Conservation (phyloP, 1,140 invertebrate genomes). For the Cataglyphis hispanica region DNA sequence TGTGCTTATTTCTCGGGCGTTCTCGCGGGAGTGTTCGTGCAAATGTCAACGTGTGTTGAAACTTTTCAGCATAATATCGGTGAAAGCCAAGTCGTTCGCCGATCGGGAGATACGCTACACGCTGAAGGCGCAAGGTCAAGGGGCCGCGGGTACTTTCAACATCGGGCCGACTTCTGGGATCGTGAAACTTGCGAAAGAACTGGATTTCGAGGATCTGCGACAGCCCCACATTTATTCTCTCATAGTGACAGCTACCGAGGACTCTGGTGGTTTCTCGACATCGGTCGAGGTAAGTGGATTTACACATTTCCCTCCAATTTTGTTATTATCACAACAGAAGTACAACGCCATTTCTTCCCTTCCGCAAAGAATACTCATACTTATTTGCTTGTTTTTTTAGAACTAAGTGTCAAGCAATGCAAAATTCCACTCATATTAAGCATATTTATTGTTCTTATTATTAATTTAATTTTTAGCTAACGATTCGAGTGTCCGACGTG, state of each 20-base stretch:
- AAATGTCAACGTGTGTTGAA: slow-evolving; percentile 36
- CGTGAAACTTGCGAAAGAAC: slow-evolving; percentile 97
- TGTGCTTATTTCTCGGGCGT: background rate
- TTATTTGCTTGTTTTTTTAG: too few relatives aligned
- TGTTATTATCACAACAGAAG: background rate
- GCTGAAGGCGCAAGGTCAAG: slow-evolving; percentile 96
- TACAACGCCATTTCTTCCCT: background rate
- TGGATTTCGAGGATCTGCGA: slow-evolving; percentile 97
- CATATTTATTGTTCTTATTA: background rate
- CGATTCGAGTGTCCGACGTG: slow-evolving; percentile 96
- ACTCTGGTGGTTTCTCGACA: slow-evolving; percentile 97
- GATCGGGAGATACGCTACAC: slow-evolving; percentile 98
- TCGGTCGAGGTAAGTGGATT: slow-evolving; percentile 93
- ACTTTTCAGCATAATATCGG: slow-evolving; percentile 94
- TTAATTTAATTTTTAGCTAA: slow-evolving; percentile 89
- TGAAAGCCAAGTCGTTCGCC: slow-evolving; percentile 98
- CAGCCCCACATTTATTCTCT: slow-evolving; percentile 97
- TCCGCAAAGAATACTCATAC: background rate
- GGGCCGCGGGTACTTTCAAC: slow-evolving; percentile 97
- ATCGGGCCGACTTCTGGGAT: slow-evolving; percentile 97
- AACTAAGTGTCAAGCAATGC: background rate
- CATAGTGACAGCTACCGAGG: slow-evolving; percentile 97
- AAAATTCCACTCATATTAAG: background rate
- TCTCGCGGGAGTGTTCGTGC: slow-evolving; percentile 4
- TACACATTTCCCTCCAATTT: slow-evolving; percentile 12